A percentile compares a stretch with the other conserved stretches of the same genome.
These are phyloP conservation scores for Crotalus horridus DNA, from an alignment of 2,113 vertebrate genomes.

Conservation along the genomic window DNA sequence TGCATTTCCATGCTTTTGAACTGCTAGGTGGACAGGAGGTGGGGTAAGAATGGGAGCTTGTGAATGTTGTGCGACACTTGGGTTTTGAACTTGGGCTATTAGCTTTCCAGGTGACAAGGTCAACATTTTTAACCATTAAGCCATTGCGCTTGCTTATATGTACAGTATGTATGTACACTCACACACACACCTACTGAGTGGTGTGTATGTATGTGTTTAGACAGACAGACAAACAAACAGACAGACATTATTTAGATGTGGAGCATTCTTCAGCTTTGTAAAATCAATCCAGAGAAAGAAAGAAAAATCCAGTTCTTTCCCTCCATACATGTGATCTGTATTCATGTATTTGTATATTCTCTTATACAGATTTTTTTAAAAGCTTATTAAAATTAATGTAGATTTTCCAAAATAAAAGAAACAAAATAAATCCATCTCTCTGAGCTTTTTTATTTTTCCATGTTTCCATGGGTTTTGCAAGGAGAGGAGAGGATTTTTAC, in stretches of 20 bases:
- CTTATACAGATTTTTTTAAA: constrained; percentile 52
- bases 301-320: constrained; percentile 39
- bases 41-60: not conserved
- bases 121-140: too few relatives aligned
- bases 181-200: too few relatives aligned
- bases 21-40: not conserved
- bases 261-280: not conserved
- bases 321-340: constrained; percentile 35
- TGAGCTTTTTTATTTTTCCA: constrained; percentile 70
- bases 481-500: constrained; percentile 69
- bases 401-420: constrained; percentile 70
- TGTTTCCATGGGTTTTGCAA: constrained; percentile 71
- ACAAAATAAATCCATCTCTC: constrained; percentile 72
- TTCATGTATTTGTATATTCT: not conserved
- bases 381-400: not conserved
- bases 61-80: not conserved
- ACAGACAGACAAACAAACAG: not conserved
- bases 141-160: too few relatives aligned
- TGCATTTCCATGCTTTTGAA: not conserved
- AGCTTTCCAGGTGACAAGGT: not conserved
- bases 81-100: not conserved
- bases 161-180: too few relatives aligned
- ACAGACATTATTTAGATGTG: not conserved
- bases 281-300: constrained; percentile 9
- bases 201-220: not conserved